A percentile compares a stretch with the other conserved stretches of the same genome.
Conservation (phyloP, 2,113 vertebrate species). For the Hemicordylus capensis region DNA sequence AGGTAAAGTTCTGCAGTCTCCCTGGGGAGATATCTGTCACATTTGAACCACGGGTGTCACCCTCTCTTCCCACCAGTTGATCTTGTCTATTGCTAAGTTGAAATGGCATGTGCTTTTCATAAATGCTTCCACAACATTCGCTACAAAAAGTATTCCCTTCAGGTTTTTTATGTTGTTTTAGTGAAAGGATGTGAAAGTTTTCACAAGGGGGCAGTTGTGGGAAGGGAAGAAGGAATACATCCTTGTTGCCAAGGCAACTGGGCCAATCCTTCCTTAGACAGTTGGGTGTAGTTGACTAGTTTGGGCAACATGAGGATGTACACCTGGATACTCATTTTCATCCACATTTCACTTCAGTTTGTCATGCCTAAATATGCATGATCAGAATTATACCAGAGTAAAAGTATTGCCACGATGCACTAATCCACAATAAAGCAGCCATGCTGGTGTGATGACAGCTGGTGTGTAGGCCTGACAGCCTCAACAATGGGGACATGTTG, state of each 20-base stretch:
- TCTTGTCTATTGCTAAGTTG: neutral
- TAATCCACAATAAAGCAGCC: neutral
- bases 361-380: neutral
- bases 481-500: neutral
- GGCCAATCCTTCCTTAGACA: neutral
- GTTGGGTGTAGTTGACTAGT: neutral
- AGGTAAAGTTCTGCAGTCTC: neutral
- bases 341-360: neutral
- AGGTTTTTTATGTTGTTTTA: neutral
- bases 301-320: neutral
- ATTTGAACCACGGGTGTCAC: constrained; percentile 6
- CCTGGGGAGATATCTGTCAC: constrained; percentile 15
- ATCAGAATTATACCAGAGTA: neutral
- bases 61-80: neutral
- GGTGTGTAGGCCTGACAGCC: neutral
- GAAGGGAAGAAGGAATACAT: neutral
- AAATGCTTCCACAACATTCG: neutral
- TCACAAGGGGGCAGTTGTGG: neutral
- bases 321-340: neutral
- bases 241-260: neutral
- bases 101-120: neutral
- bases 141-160: neutral
- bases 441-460: neutral
- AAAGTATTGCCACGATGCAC: neutral
- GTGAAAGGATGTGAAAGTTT: neutral